These are phyloP conservation scores for Anser brachyrhynchus DNA, from an alignment of 2,113 vertebrate genomes.

Conservation along the genomic window DNA sequence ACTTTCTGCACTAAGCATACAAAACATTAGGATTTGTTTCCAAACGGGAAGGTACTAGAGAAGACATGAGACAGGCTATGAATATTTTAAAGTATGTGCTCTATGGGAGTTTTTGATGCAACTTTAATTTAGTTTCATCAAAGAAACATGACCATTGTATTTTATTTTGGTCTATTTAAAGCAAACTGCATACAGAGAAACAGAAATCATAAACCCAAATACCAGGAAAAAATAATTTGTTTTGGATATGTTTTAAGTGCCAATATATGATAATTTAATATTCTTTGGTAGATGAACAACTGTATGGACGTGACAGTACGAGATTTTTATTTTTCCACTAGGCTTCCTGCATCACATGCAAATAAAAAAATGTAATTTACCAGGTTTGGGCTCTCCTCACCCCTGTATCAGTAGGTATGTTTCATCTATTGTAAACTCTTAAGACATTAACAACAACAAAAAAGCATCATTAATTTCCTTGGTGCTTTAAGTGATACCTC, in stretches of 20 bases:
- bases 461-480: background rate
- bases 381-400: background rate
- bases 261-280: background rate
- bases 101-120: background rate
- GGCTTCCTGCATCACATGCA: background rate
- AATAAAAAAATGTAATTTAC: background rate
- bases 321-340: background rate
- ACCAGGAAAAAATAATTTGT: background rate
- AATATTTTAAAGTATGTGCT: background rate
- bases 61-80: background rate
- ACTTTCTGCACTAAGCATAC: background rate
- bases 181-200: background rate
- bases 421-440: background rate
- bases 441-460: background rate
- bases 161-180: background rate
- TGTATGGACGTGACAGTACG: background rate
- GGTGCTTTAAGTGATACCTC: background rate
- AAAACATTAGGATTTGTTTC: slow-evolving; percentile 7
- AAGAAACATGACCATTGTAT: background rate
- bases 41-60: background rate
- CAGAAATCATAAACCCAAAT: background rate
- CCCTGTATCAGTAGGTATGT: background rate
- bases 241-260: background rate
- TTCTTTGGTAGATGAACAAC: background rate
- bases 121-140: background rate